Evolutionary conservation across 2,888 invertebrate species (phyloP), one percentile per base, ranked within the genome.

Genomic region (Pterobdella sp.): DNA sequence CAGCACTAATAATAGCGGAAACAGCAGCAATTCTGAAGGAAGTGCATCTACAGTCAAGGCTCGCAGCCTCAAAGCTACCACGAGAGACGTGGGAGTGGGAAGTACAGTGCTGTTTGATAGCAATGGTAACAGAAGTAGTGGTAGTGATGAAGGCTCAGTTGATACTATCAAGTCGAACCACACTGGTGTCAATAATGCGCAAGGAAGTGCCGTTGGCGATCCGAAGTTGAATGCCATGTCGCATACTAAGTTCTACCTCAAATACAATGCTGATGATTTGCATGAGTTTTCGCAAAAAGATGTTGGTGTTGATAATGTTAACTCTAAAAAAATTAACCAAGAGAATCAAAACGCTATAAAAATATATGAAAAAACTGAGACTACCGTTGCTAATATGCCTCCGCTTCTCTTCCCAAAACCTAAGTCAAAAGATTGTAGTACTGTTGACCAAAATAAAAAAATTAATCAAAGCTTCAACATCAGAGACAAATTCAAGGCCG

Each of bases 31-130:
- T 22, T 56, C 60, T 26, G 60, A 56, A 14, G 26, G 60, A 22
- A 56, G 60, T 56, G 60, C 10, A 18, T 22, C 60, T 56, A 56
- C 60, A 56, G 60, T 56, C n/a, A 56, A 56, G 32, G 71, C 71
- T 1, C n/a, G 71, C 3, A 71, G 60, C 32, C 32, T n/a, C 14
- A 42, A 37, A 29, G n/a, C 35, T 10, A 22, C 31, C 1, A 71
- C 71, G 36, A 71, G 71, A 37, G 71, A 71, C 71, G 63, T 71
- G n/a, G 71, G 71, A 7, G 71, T 71, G 35, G 71, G 71, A 18
- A 71, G 56, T 34, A 36, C 36, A 1, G 35, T 71, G 4, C 22
- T 71, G n/a, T 63, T 71, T 36, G n/a, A 32, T n/a, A 34, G 63
- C 35, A 35, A 52, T 29, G 63, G n/a, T 31, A n/a, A 71, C 52